These are phyloP conservation scores for Bambusicola thoracicus DNA, from an alignment of 2,113 vertebrate species.

Conservation along the genomic window DNA sequence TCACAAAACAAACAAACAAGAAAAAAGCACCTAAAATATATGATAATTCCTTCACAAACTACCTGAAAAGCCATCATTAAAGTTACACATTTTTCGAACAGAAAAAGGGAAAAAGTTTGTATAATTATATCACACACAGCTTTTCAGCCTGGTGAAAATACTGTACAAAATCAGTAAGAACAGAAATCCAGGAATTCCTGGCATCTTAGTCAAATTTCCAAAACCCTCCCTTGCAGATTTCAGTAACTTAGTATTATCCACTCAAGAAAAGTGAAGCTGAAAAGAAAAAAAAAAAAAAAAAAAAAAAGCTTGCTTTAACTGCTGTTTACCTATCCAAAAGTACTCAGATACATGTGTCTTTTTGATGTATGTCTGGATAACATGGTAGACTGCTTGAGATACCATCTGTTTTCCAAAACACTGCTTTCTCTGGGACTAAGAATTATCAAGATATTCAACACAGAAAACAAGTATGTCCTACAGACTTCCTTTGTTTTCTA, in stretches of 20 bases:
- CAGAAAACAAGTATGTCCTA: conserved; percentile 22
- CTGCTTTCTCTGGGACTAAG: conserved; percentile 31
- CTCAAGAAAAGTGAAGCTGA: not conserved
- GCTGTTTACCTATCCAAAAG: not conserved
- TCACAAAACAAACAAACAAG: not conserved
- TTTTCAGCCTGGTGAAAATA: not conserved
- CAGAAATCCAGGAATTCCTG: not conserved
- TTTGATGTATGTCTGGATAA: conserved; percentile 49
- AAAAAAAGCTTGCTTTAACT: not conserved
- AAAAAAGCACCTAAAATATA: not conserved
- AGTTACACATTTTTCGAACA: not conserved
- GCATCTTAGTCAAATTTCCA: not conserved
- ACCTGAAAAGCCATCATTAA: not conserved
- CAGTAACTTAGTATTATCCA: not conserved
- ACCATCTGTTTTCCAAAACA: conserved; percentile 65
- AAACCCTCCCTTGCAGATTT: not conserved
- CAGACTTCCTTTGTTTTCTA: conserved; percentile 31
- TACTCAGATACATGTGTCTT: conserved; percentile 2
- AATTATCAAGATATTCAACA: conserved; percentile 29
- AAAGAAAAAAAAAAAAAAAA: not conserved
- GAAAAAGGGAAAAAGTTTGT: not conserved
- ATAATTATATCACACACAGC: not conserved
- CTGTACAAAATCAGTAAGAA: not conserved
- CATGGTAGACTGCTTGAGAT: not conserved
- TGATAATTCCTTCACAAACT: not conserved